Evolutionary conservation across 2,113 vertebrate species (phyloP), one percentile per base, ranked within the genome.

Genomic region (Amblyopsis rosae): DNA sequence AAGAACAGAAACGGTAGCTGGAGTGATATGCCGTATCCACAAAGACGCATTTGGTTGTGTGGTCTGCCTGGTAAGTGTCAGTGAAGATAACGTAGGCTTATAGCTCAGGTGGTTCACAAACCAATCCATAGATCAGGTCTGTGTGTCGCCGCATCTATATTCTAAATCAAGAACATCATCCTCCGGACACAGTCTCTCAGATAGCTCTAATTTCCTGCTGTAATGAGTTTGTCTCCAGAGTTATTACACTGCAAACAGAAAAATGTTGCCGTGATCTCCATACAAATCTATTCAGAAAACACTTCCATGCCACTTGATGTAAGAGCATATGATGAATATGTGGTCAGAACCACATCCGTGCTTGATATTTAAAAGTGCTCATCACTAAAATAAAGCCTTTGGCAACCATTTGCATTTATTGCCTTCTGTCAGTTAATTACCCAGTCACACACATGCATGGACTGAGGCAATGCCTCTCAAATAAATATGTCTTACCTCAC

Each of bases 201-300:
- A 80, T 70, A 77, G 73, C 81, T 76, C 67, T 79, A 81, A 91
- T 92, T 88, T 90, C 88, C 90, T 89, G 90, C 59, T 70, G 78
- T 79, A 87, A 84, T 67, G 70, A 87, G 67, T 76, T 80, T 81
- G 81, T 86, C 86, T 73, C 88, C 64, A 76, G 35, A 3, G 65
- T 58, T 54, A 73, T 80, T 69, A 67, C 76, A 59, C 72, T 55
- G 47, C 54, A 45, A 13, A 54, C 46, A 61, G 17, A 54, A 65
- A 62, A 46, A 16, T 26, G 53, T 62, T 48, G 65, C 53, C 45
- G 48, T 55, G 51, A 57, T 66, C 72, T 68, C 15, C 26, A 13
- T 17, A 55, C 7, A 54, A 54, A 73, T 61, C 69, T 0, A 78
- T 64, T 56, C 33, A 65, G 49, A 41, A 41, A 61, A 59, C 32